phyloP scores from a whole-genome alignment of 2,113 vertebrate species.

The Coreoperca whiteheadi region DNA sequence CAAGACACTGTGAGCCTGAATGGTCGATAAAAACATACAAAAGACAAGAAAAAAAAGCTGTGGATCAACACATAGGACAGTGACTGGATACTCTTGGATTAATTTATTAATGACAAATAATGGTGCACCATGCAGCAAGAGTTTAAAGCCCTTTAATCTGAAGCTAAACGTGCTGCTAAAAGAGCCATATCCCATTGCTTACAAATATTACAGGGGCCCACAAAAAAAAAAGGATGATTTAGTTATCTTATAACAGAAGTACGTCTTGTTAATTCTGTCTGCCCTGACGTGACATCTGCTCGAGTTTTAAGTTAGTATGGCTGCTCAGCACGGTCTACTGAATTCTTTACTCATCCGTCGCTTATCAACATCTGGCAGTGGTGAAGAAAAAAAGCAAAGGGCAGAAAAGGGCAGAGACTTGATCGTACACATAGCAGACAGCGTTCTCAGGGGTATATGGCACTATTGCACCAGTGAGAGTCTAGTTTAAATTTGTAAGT shows the following conservation, averaged over 20 bases:
- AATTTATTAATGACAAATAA: conserved; percentile 5
- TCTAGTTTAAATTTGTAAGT: conserved; percentile 19
- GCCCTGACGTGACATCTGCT: not conserved
- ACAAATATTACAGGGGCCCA: not conserved
- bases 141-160: conserved; percentile 3
- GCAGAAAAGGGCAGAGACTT: conserved; percentile 9
- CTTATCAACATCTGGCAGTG: not conserved
- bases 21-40: conserved; percentile 75
- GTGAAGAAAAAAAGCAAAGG: not conserved
- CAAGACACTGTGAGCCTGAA: conserved; percentile 70
- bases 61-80: conserved; percentile 85
- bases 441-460: conserved; percentile 5
- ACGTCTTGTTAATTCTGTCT: conserved; percentile 1
- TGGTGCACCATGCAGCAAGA: conserved; percentile 51
- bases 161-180: conserved; percentile 13
- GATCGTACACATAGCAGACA: not conserved
- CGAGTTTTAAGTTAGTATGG: not conserved
- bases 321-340: not conserved
- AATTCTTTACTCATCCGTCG: not conserved
- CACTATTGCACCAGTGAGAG: conserved; percentile 40
- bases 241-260: not conserved
- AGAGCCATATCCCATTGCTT: not conserved
- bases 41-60: conserved; percentile 83
- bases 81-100: conserved; percentile 59
- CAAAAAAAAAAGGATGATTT: not conserved